Percentiles rank a stretch among this genome's conserved stretches.
Evolutionary conservation across 2,113 vertebrate genomes (phyloP).

Genomic region (human): DNA sequence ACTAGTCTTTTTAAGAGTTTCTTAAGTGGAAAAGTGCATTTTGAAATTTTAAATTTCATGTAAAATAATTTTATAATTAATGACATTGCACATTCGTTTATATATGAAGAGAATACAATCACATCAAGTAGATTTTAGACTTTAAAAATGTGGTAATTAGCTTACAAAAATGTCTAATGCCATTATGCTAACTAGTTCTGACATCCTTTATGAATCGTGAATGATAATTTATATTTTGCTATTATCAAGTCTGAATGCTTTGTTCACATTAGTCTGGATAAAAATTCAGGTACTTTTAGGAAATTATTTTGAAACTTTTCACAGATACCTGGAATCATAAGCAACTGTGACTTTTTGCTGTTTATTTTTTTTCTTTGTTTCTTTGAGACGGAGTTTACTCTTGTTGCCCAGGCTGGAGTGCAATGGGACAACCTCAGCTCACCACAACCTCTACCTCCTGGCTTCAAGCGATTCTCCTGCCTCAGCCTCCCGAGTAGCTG

Average conservation of each 20-base stretch:
- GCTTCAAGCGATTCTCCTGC: too few species aligned
- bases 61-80: neutral
- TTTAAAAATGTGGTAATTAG: neutral
- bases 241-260: neutral
- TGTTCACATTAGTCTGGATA: neutral
- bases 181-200: neutral
- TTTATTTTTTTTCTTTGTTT: neutral
- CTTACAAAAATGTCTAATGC: neutral
- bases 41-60: neutral
- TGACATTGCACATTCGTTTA: neutral
- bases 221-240: constrained; percentile 6
- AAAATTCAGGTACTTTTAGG: constrained; percentile 7
- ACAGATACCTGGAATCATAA: neutral
- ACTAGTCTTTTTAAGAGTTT: neutral
- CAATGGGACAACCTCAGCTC: too few species aligned
- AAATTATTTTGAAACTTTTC: neutral
- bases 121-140: neutral
- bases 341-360: neutral
- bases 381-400: too few species aligned
- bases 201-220: neutral
- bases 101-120: constrained; percentile 5
- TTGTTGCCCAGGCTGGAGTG: too few species aligned
- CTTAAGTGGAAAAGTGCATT: neutral
- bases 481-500: too few species aligned
- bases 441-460: too few species aligned